A percentile compares a stretch with the other conserved stretches of the same genome.
phyloP scores from a whole-genome alignment of 2,797 vertebrate genomes.

The Phoebastria nigripes region DNA sequence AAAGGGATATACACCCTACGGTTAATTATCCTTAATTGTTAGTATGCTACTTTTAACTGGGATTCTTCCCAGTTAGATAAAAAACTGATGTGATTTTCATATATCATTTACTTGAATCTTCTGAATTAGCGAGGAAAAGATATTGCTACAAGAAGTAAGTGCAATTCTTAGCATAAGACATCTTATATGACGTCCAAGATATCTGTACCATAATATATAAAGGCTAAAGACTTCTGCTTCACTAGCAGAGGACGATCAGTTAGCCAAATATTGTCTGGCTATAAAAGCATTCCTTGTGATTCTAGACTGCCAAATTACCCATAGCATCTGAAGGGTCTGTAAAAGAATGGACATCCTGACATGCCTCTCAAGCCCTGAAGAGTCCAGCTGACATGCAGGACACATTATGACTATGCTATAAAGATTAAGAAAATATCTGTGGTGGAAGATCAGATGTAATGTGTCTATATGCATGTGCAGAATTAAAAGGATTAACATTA shows the following conservation, averaged over 20 bases:
- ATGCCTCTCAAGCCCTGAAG: neutral
- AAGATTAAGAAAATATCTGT: neutral
- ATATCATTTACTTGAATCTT: neutral
- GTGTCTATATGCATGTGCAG: neutral
- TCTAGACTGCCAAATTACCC: neutral
- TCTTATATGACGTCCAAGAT: neutral
- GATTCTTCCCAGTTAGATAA: neutral
- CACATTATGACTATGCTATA: rapidly evolving
- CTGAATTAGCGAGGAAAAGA: neutral
- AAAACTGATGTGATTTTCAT: neutral
- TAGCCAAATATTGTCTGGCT: neutral
- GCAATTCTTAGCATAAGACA: neutral
- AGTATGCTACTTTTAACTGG: neutral
- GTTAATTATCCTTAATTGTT: neutral
- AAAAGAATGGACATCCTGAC: neutral
- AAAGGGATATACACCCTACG: neutral
- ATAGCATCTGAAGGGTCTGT: neutral
- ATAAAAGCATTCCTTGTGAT: neutral
- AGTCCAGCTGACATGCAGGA: neutral
- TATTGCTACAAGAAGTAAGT: neutral
- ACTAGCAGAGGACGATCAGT: neutral
- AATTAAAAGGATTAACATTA: neutral
- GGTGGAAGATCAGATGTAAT: neutral
- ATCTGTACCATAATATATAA: neutral
- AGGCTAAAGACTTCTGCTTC: neutral